Evolutionary conservation across 2,888 invertebrate species (phyloP).

Genomic region (Tetragnatha montana): DNA sequence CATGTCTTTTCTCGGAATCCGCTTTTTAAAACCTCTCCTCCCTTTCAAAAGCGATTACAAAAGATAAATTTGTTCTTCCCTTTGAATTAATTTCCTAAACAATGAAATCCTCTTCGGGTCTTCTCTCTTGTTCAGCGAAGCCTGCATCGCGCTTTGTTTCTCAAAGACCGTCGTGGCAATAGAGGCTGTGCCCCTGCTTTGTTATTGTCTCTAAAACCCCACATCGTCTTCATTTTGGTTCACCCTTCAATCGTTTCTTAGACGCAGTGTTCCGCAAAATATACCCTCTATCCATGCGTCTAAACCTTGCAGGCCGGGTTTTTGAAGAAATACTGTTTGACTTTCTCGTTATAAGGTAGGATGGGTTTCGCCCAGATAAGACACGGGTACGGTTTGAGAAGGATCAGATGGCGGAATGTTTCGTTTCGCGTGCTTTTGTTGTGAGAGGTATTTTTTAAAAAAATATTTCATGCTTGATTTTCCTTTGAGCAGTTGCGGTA

Average conservation of each 20-base stretch:
- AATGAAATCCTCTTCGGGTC: slow-evolving; percentile 9
- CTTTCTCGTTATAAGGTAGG: slow-evolving; percentile 16
- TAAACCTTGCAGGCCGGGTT: not conserved
- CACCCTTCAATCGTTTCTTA: not conserved
- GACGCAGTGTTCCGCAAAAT: not conserved
- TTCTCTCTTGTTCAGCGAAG: not conserved
- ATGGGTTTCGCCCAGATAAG: not conserved
- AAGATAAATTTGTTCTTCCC: slow-evolving; percentile 17
- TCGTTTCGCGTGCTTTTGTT: not conserved
- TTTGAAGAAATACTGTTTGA: slow-evolving; percentile 16
- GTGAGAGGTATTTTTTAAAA: not conserved
- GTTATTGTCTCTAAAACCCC: not conserved
- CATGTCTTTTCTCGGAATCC: not conserved
- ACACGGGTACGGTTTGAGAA: not conserved
- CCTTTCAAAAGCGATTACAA: slow-evolving; percentile 9
- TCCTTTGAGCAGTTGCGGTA: too few relatives aligned
- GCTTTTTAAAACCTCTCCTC: not conserved
- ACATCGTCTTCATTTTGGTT: not conserved
- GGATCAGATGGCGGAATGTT: not conserved
- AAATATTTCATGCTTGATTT: not conserved
- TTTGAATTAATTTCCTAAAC: slow-evolving; percentile 27
- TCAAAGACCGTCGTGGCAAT: not conserved
- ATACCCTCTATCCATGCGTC: not conserved
- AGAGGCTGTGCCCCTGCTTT: not conserved
- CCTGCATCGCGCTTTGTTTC: slow-evolving; percentile 23